Conservation (phyloP, 2,797 vertebrate genomes). For the Sitta carolinensis region DNA sequence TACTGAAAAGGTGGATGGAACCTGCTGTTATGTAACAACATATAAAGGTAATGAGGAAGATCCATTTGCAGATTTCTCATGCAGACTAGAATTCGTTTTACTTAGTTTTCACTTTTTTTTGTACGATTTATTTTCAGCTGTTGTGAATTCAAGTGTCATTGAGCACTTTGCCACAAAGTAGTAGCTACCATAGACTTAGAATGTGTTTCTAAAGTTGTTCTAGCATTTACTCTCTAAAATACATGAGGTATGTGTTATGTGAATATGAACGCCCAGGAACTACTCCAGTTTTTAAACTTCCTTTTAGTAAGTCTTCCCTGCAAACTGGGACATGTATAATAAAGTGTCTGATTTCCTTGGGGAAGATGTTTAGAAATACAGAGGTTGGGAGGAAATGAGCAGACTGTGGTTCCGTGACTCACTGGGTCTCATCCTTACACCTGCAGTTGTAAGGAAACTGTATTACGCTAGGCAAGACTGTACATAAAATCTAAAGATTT, state of each 20-base stretch:
- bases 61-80: neutral
- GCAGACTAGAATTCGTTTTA: neutral
- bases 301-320: neutral
- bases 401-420: neutral
- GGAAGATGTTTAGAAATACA: neutral
- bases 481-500: neutral
- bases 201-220: neutral
- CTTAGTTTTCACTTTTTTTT: neutral
- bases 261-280: neutral
- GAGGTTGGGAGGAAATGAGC: neutral
- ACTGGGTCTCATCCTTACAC: neutral
- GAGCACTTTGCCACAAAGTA: neutral
- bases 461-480: neutral
- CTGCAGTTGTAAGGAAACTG: neutral
- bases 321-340: neutral
- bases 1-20: constrained; percentile 95
- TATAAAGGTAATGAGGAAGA: constrained; percentile 80
- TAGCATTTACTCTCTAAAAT: neutral
- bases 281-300: neutral
- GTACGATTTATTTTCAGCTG: neutral
- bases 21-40: constrained; percentile 90
- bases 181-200: neutral
- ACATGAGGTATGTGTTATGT: neutral
- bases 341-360: neutral
- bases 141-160: neutral